Evolutionary conservation across 2,888 invertebrate species (phyloP).

Genomic region (Acanthosepion pharaonis): DNA sequence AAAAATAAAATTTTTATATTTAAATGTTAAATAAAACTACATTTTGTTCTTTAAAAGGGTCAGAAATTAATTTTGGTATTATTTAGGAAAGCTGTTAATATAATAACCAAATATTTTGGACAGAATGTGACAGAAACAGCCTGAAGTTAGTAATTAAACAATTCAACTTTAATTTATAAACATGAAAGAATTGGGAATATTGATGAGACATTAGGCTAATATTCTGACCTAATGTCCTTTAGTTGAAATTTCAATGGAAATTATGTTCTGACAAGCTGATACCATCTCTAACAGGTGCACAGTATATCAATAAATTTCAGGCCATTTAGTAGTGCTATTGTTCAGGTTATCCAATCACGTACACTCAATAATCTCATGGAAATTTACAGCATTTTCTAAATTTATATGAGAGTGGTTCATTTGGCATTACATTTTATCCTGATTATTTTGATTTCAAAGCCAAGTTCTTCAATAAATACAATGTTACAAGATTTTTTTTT

Average conservation of each 20-base stretch:
- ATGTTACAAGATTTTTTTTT: too few species aligned
- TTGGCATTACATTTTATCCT: background rate
- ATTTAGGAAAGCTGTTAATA: background rate
- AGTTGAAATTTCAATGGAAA: background rate
- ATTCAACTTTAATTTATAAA: background rate
- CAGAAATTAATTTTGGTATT: too few species aligned
- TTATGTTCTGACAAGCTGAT: conserved; percentile 22
- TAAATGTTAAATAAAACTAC: too few species aligned
- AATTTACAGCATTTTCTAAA: background rate
- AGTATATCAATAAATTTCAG: background rate
- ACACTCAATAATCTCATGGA: background rate
- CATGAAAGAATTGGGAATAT: background rate
- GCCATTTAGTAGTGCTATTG: background rate
- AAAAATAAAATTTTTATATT: too few species aligned
- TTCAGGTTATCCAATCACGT: background rate
- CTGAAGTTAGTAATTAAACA: too few species aligned
- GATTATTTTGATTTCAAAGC: too few species aligned
- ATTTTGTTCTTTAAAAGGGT: too few species aligned
- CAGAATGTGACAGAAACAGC: background rate
- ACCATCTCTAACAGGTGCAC: background rate
- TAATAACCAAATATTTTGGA: background rate
- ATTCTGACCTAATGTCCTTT: background rate
- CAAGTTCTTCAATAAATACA: too few species aligned
- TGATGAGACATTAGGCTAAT: background rate
- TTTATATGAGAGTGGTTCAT: background rate